These are phyloP conservation scores for Eupithecia centaureata DNA, from an alignment of 2,888 invertebrate genomes.

Conservation along the genomic window DNA sequence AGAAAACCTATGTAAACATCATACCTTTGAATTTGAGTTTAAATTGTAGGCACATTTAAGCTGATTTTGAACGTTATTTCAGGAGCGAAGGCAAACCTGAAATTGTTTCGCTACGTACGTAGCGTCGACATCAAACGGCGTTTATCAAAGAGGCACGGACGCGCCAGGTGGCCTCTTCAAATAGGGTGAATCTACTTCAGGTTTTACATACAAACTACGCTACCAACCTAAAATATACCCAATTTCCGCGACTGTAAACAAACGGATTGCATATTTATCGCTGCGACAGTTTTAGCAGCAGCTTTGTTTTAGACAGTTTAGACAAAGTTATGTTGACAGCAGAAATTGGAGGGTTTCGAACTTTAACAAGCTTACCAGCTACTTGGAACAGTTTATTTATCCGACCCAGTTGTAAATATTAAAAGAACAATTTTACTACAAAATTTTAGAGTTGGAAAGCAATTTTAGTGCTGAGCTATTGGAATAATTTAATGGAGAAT, in stretches of 20 bases:
- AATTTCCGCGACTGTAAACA: slow-evolving; percentile 39
- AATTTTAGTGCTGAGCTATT: slow-evolving; percentile 36
- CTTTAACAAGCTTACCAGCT: slow-evolving; percentile 6
- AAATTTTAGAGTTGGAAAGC: background rate
- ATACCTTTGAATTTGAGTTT: slow-evolving; percentile 52
- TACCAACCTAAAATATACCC: slow-evolving; percentile 42
- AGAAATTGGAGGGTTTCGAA: slow-evolving; percentile 22
- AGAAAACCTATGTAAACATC: background rate
- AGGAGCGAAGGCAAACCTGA: slow-evolving; percentile 66
- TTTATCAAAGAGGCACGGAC: slow-evolving; percentile 72
- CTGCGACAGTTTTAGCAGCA: slow-evolving; percentile 40
- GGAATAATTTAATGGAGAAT: slow-evolving; percentile 58
- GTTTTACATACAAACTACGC: slow-evolving; percentile 63
- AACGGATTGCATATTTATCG: slow-evolving; percentile 42
- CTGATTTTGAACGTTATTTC: slow-evolving; percentile 65
- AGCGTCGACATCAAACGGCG: slow-evolving; percentile 78
- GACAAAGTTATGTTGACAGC: slow-evolving; percentile 31
- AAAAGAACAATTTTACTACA: background rate
- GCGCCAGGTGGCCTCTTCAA: slow-evolving; percentile 61
- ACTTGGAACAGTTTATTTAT: slow-evolving; percentile 24
- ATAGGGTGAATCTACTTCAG: slow-evolving; percentile 67
- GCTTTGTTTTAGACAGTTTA: slow-evolving; percentile 42
- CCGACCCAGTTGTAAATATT: background rate
- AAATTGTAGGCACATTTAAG: slow-evolving; percentile 56
- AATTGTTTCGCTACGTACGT: slow-evolving; percentile 73